Conservation (phyloP, 2,797 vertebrate genomes). For the Lophius americanus region DNA sequence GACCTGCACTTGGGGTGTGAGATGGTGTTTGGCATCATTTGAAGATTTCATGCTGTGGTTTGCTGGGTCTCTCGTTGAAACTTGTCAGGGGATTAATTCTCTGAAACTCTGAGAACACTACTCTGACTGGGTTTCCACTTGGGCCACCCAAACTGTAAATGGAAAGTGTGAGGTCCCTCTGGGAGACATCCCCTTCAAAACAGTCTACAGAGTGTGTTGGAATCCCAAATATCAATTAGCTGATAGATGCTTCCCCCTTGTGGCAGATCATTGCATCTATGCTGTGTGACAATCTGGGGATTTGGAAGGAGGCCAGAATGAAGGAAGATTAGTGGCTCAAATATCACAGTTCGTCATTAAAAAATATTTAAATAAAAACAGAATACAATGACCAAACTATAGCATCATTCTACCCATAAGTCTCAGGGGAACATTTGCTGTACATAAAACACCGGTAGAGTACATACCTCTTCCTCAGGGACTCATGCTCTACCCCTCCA, state of each 20-base stretch:
- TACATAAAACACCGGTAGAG: no score
- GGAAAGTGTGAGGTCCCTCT: conserved; percentile 12
- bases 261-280: conserved; percentile 13
- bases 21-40: neutral
- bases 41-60: neutral
- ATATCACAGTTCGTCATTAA: no score
- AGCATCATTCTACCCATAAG: no score
- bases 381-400: no score
- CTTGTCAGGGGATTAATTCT: neutral
- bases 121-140: neutral
- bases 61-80: neutral
- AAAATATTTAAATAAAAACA: neutral
- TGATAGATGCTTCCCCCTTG: conserved; percentile 51
- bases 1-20: no score
- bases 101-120: neutral
- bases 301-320: neutral
- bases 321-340: neutral
- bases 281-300: neutral
- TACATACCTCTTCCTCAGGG: no score
- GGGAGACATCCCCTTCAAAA: neutral
- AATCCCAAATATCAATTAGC: neutral
- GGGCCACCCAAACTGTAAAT: conserved; percentile 12
- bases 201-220: neutral
- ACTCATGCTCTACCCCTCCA: no score
- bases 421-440: no score